Conservation (phyloP, 2,113 vertebrate genomes). For the Etia nguti region DNA sequence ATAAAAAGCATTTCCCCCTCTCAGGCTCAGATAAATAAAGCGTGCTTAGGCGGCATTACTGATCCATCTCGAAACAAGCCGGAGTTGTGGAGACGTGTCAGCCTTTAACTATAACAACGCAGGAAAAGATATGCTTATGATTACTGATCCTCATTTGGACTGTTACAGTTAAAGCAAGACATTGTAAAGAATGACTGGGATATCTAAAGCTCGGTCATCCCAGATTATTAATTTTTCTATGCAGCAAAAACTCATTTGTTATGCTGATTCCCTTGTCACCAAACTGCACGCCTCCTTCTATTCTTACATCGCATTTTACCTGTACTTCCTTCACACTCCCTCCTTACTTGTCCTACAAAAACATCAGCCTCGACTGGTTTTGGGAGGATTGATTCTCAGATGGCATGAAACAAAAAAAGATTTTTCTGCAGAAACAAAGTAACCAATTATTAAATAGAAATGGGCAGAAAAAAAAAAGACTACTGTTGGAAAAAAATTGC, state of each 20-base stretch:
- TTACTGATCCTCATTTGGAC: neutral
- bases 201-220: neutral
- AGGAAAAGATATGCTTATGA: neutral
- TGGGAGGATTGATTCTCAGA: neutral
- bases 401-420: conserved; percentile 36
- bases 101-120: conserved; percentile 7
- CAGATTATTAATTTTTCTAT: neutral
- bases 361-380: neutral
- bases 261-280: neutral
- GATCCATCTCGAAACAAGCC: conserved; percentile 53
- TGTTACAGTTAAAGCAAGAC: neutral
- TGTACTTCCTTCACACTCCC: neutral
- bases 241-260: neutral
- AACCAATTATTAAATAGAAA: neutral
- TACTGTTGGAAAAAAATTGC: neutral
- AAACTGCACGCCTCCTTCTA: neutral
- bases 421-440: neutral
- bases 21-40: conserved; percentile 39
- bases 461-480: neutral
- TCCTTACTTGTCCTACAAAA: neutral
- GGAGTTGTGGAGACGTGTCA: conserved; percentile 31
- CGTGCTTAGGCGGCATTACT: conserved; percentile 32
- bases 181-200: neutral
- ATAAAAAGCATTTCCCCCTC: conserved; percentile 34
- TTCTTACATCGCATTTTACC: neutral